Percentiles rank a stretch among this genome's conserved stretches.
phyloP scores from a whole-genome alignment of 2,113 vertebrate genomes.

The Elephantulus edwardii region DNA sequence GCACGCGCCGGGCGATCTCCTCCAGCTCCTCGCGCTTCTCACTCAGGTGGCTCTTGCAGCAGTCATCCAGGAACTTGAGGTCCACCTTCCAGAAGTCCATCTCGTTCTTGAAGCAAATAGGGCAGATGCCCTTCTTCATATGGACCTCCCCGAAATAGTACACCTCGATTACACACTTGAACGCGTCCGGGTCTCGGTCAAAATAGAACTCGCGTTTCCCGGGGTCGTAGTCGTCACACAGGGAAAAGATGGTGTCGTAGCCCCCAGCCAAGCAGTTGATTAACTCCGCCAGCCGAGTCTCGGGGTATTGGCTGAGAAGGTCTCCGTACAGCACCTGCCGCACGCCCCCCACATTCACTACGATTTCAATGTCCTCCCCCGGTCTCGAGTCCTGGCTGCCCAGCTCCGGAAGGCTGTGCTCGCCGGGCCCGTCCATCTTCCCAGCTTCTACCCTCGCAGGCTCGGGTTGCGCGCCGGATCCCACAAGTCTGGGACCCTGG shows the following conservation, averaged over 20 bases:
- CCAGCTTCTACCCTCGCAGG: slow-evolving; percentile 39
- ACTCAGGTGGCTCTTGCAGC: slow-evolving; percentile 93
- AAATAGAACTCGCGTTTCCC: slow-evolving; percentile 96
- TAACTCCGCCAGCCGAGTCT: slow-evolving; percentile 94
- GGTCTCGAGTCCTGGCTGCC: slow-evolving; percentile 82
- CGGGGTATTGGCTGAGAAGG: slow-evolving; percentile 92
- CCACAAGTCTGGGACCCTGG: background rate
- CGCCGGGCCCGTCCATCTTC: slow-evolving; percentile 84
- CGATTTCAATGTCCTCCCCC: slow-evolving; percentile 89
- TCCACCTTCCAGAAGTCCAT: slow-evolving; percentile 99
- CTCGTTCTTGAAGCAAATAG: slow-evolving; percentile 97
- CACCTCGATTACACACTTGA: slow-evolving; percentile 95
- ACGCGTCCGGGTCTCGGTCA: slow-evolving; percentile 96
- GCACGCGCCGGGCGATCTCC: slow-evolving; percentile 94
- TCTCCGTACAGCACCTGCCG: slow-evolving; percentile 91
- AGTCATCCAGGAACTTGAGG: slow-evolving; percentile 93
- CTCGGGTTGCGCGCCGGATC: slow-evolving; percentile 8
- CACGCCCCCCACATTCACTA: slow-evolving; percentile 96
- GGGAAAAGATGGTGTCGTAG: slow-evolving; percentile 90
- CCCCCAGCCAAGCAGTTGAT: slow-evolving; percentile 88
- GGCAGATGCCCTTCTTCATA: slow-evolving; percentile 97
- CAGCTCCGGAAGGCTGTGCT: slow-evolving; percentile 86
- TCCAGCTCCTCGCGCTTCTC: slow-evolving; percentile 96
- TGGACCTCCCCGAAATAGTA: slow-evolving; percentile 97
- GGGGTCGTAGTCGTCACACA: slow-evolving; percentile 98